A percentile compares a stretch with the other conserved stretches of the same genome.
Evolutionary conservation across 2,797 vertebrate genomes (phyloP).

Genomic region (Megaceryle alcyon): DNA sequence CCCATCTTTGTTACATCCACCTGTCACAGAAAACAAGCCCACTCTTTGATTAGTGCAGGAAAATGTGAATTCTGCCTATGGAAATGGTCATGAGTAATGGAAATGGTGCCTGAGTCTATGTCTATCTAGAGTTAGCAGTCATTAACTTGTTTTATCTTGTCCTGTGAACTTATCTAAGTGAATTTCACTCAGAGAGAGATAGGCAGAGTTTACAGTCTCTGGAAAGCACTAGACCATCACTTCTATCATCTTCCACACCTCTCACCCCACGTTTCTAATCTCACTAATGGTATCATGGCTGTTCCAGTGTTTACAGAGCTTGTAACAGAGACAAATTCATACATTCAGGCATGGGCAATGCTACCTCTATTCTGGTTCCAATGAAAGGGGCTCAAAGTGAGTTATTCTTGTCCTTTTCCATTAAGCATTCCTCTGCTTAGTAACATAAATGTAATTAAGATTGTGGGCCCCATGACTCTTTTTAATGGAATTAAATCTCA

Average conservation of each 20-base stretch:
- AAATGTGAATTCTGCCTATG: not conserved
- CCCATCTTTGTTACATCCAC: not conserved
- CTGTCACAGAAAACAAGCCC: not conserved
- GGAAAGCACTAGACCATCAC: not conserved
- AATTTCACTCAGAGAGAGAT: not conserved
- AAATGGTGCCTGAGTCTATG: not conserved
- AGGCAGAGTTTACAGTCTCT: not conserved
- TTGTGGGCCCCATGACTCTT: slow-evolving; percentile 78
- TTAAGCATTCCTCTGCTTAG: slow-evolving; percentile 70
- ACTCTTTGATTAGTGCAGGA: slow-evolving; percentile 14
- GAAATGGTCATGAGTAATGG: not conserved
- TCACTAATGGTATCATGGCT: not conserved
- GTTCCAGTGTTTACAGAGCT: not conserved
- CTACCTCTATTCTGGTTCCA: slow-evolving; percentile 12
- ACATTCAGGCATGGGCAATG: not conserved
- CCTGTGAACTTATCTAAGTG: not conserved
- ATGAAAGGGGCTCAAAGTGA: slow-evolving; percentile 26
- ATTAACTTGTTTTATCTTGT: slow-evolving; percentile 14
- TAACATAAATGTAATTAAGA: slow-evolving; percentile 82
- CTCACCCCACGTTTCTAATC: not conserved
- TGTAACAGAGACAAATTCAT: not conserved
- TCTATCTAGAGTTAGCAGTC: slow-evolving; percentile 23
- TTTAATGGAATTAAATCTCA: slow-evolving; percentile 81
- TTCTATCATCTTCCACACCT: not conserved
- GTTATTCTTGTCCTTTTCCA: slow-evolving; percentile 71